Percentiles rank a stretch among this genome's conserved stretches.
Evolutionary conservation across 2,113 vertebrate genomes (phyloP).

Genomic region (Gobio gobio): DNA sequence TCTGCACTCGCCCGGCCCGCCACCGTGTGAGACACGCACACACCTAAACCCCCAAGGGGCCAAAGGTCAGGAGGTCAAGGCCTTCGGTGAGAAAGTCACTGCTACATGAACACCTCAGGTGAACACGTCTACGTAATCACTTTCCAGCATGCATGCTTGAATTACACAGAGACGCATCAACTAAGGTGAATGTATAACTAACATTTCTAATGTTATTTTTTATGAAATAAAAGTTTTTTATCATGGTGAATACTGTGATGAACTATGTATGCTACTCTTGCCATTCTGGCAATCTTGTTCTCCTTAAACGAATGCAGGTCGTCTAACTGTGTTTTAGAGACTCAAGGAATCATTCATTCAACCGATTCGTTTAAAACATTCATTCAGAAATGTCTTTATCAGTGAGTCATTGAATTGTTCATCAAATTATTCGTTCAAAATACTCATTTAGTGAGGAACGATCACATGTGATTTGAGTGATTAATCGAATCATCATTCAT

Average conservation of each 20-base stretch:
- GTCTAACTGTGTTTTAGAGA: too few relatives aligned
- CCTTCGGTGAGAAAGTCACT: background rate
- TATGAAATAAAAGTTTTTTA: background rate
- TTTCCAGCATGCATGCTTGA: background rate
- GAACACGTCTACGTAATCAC: background rate
- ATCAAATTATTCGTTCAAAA: background rate
- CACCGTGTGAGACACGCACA: conserved; percentile 41
- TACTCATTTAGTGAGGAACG: background rate
- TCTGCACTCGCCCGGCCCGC: conserved; percentile 20
- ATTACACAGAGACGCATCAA: background rate
- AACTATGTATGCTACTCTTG: background rate
- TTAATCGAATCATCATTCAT: background rate
- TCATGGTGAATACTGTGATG: background rate
- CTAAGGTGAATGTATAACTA: background rate
- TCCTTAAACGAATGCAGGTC: too few relatives aligned
- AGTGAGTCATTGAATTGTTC: background rate
- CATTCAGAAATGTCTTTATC: background rate
- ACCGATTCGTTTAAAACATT: background rate
- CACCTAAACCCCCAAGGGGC: background rate
- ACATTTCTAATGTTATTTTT: background rate
- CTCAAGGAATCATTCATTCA: background rate
- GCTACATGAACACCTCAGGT: background rate
- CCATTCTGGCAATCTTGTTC: too few relatives aligned
- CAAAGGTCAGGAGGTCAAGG: conserved; percentile 54
- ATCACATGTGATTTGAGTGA: background rate